A percentile compares a stretch with the other conserved stretches of the same genome.
phyloP scores from a whole-genome alignment of 2,888 invertebrate species.

The Lissocephala sabroskyi region DNA sequence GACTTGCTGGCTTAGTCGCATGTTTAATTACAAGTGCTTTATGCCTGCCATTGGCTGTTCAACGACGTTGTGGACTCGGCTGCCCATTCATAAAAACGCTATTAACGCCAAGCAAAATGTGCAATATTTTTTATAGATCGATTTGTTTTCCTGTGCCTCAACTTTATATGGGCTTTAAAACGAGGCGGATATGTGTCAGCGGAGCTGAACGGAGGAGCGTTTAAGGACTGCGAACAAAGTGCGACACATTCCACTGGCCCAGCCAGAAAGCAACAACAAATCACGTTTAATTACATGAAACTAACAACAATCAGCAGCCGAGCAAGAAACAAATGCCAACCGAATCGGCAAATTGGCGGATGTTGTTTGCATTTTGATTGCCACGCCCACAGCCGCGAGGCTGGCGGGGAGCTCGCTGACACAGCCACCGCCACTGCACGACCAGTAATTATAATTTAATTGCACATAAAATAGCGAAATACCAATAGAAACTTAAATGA shows the following conservation, averaged over 20 bases:
- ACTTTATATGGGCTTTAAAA: too few relatives aligned
- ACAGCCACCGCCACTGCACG: neutral
- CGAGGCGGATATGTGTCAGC: conserved; percentile 37
- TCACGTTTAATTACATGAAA: too few relatives aligned
- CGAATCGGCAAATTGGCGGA: conserved; percentile 34
- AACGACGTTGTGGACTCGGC: conserved; percentile 1
- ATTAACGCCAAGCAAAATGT: conserved; percentile 20
- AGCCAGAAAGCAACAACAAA: conserved; percentile 4
- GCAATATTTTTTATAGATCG: conserved; percentile 22
- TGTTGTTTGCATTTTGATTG: conserved; percentile 30
- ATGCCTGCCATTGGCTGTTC: neutral
- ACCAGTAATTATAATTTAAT: conserved; percentile 49
- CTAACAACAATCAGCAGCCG: neutral
- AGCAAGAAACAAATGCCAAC: conserved; percentile 8
- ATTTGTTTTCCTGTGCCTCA: conserved; percentile 8
- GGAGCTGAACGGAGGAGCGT: conserved; percentile 1
- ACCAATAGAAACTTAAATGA: too few relatives aligned
- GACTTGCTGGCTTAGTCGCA: neutral
- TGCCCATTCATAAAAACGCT: conserved; percentile 40
- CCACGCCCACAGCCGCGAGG: conserved; percentile 21
- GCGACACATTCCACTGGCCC: neutral
- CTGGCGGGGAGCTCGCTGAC: too few relatives aligned
- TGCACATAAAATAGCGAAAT: conserved; percentile 27
- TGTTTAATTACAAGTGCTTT: conserved; percentile 19
- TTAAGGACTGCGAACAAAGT: too few relatives aligned